These are phyloP conservation scores for Caenorhabditis zanzibari DNA, from an alignment of 2,888 invertebrate genomes.

Conservation along the genomic window DNA sequence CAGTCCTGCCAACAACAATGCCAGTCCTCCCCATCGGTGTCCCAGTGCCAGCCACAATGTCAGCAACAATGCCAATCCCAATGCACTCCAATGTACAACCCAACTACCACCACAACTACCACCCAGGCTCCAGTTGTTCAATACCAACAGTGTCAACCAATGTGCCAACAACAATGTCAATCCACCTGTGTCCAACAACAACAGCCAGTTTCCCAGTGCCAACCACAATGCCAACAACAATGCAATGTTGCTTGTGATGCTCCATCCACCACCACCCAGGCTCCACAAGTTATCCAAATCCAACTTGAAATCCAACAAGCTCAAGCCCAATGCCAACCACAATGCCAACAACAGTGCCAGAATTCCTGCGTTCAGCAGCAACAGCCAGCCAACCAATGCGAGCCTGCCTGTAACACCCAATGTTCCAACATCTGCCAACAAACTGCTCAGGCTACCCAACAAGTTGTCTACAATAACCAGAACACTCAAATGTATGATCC, in stretches of 20 bases:
- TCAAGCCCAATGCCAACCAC: constrained; percentile 68
- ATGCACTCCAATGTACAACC: constrained; percentile 57
- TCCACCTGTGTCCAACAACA: constrained; percentile 61
- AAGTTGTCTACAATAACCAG: constrained; percentile 43
- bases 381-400: constrained; percentile 68
- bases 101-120: constrained; percentile 52
- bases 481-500: constrained; percentile 50
- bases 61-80: constrained; percentile 51
- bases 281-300: constrained; percentile 65
- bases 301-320: constrained; percentile 61
- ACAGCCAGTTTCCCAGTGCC: constrained; percentile 62
- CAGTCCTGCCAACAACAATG: constrained; percentile 59
- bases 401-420: constrained; percentile 64
- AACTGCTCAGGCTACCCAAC: constrained; percentile 60
- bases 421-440: constrained; percentile 67
- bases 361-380: constrained; percentile 70
- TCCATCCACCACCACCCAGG: constrained; percentile 64
- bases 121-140: constrained; percentile 62
- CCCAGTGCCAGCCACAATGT: constrained; percentile 64
- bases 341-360: constrained; percentile 72
- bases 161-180: constrained; percentile 68
- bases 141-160: constrained; percentile 64
- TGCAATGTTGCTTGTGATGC: constrained; percentile 60
- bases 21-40: constrained; percentile 52
- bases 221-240: constrained; percentile 66